Evolutionary conservation across 2,113 vertebrate genomes (phyloP).

Genomic region (Dryoscopus gambensis): DNA sequence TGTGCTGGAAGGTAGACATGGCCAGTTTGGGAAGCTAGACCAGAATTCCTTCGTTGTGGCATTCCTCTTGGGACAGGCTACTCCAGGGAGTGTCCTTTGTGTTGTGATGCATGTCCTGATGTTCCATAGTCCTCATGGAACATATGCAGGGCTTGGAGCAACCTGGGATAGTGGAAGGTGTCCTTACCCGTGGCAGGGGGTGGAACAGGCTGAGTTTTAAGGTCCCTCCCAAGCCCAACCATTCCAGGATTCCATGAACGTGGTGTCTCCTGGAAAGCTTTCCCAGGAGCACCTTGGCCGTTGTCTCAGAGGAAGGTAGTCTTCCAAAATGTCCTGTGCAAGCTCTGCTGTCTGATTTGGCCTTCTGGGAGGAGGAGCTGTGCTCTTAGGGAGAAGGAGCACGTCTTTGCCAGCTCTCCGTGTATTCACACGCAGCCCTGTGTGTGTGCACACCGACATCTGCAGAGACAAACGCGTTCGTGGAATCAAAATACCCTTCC

Average conservation of each 20-base stretch:
- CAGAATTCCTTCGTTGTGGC: background rate
- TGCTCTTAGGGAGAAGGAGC: background rate
- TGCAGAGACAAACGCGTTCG: background rate
- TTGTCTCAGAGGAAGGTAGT: background rate
- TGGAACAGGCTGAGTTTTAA: background rate
- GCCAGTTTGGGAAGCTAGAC: background rate
- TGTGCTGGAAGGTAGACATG: background rate
- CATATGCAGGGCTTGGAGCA: background rate
- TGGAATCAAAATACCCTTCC: background rate
- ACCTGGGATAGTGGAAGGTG: background rate
- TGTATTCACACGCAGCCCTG: fast-evolving
- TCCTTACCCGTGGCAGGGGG: background rate
- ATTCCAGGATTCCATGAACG: background rate
- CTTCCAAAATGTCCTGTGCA: background rate
- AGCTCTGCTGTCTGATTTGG: background rate
- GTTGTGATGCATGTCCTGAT: background rate
- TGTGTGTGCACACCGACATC: background rate
- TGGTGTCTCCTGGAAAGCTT: background rate
- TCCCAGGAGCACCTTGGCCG: background rate
- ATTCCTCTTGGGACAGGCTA: background rate
- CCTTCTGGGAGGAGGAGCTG: background rate
- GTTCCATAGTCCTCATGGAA: background rate
- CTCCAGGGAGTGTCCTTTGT: background rate
- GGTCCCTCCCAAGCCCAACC: background rate
- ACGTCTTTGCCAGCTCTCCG: background rate